These are phyloP conservation scores for Scaptomyza montana DNA, from an alignment of 1,140 invertebrate genomes.

Conservation along the genomic window DNA sequence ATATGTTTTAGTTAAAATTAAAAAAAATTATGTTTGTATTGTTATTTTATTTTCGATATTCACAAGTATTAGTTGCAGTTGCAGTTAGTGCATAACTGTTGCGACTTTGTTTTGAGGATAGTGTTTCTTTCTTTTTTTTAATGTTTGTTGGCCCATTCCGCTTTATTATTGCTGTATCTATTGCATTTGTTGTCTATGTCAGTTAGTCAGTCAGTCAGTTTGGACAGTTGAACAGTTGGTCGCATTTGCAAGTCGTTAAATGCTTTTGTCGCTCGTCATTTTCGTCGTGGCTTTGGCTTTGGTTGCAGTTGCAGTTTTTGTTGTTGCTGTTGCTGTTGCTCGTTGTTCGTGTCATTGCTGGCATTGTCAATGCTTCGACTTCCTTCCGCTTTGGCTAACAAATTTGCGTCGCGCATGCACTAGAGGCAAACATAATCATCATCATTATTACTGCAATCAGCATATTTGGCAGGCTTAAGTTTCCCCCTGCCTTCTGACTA, in stretches of 20 bases:
- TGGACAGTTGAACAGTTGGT: conserved; percentile 27
- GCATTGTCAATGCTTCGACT: conserved; percentile 80
- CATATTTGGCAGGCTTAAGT: conserved; percentile 74
- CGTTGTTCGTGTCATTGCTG: conserved; percentile 64
- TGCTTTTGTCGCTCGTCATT: conserved; percentile 75
- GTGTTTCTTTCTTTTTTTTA: background rate
- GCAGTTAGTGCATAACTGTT: background rate
- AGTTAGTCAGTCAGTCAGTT: conserved; percentile 55
- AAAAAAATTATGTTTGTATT: no score
- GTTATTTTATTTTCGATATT: no score
- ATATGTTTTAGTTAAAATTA: no score
- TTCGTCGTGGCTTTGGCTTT: conserved; percentile 41
- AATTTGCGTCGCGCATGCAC: conserved; percentile 79
- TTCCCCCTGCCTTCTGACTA: no score
- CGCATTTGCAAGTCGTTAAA: conserved; percentile 78
- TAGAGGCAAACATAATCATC: conserved; percentile 78
- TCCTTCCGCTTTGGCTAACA: conserved; percentile 79
- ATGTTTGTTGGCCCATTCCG: background rate
- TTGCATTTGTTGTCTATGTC: conserved; percentile 67
- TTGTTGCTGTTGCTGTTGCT: conserved; percentile 21
- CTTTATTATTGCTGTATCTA: conserved; percentile 23
- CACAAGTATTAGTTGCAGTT: no score
- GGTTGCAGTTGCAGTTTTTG: conserved; percentile 28
- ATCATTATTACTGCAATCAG: conserved; percentile 80
- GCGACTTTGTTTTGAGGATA: conserved; percentile 5